Conservation (phyloP, 2,113 vertebrate species). For the Lycaon pictus region DNA sequence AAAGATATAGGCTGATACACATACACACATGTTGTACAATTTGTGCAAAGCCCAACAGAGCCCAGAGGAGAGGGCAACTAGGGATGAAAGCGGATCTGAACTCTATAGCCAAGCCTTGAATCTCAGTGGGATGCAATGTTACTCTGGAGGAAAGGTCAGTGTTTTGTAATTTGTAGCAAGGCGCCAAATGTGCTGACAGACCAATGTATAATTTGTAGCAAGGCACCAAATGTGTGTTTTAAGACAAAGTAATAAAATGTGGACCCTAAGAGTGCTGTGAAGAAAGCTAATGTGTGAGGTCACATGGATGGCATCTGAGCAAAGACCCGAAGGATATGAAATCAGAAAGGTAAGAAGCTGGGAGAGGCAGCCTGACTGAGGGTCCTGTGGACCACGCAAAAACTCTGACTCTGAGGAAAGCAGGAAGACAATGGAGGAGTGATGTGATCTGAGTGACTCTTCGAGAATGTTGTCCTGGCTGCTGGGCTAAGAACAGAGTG, state of each 20-base stretch:
- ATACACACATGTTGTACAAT: no score
- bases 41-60: neutral
- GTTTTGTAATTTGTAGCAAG: neutral
- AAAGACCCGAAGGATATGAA: neutral
- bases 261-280: neutral
- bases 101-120: neutral
- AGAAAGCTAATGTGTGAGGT: neutral
- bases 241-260: neutral
- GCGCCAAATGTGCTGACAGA: neutral
- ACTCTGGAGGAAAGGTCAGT: neutral
- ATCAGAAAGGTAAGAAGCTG: neutral
- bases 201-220: neutral
- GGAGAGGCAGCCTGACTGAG: rapidly evolving
- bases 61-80: rapidly evolving
- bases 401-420: neutral
- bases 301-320: neutral
- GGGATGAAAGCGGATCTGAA: neutral
- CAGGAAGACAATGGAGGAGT: neutral
- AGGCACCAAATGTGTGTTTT: neutral
- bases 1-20: neutral
- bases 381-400: neutral
- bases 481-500: neutral
- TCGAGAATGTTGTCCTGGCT: neutral
- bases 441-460: neutral
- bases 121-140: neutral